Evolutionary conservation across 2,113 vertebrate genomes (phyloP), one percentile per base, ranked within the genome.

Genomic region (Leucoraja erinaceus): DNA sequence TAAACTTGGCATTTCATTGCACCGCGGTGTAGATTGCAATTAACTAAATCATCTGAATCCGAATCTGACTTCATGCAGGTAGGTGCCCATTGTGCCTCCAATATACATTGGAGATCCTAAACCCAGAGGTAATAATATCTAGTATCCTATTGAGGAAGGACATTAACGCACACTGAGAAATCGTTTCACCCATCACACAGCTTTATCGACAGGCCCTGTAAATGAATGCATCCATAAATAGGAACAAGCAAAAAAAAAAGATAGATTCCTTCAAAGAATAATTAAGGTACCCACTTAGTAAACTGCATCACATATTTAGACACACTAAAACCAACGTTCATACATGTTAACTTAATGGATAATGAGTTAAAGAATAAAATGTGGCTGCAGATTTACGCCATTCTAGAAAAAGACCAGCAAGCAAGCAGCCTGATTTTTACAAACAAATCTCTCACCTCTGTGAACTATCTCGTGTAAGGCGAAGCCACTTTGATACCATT

Each of bases 401-500:
- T 74, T 91, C 70, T 25, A 59, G 81, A 8, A 84, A 84, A 84
- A 18, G 20, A 54, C 47, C 81, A 9, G 25, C 79, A 25, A 83
- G 38, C 2, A 11, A 91, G 8, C 63, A 90, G n/a, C 31, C 68
- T 38, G 4, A 3, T 9, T 74, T 72, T 72, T 54, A 91, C 22
- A 47, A 54, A 47, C 47, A 2, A 22, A 20, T 31, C 22, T 6
- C 93, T 94, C 95, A 99, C 98, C 98, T 97, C 95, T 97, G 95
- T 0, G 97, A 94, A 72, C 96, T 96, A 95, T 98, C 98, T 94
- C 98, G 96, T 75, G 98, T 97, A 56, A 98, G 98, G 31, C 98
- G 97, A 94, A 99, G 98, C 97, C 98, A 99, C 94, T 97, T 97
- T 25, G 98, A 97, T 95, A 99, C 98, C 96, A 99, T 98, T 95